These are phyloP conservation scores for Sebastiscus albofasciatus DNA, from an alignment of 2,797 vertebrate species.

Conservation along the genomic window DNA sequence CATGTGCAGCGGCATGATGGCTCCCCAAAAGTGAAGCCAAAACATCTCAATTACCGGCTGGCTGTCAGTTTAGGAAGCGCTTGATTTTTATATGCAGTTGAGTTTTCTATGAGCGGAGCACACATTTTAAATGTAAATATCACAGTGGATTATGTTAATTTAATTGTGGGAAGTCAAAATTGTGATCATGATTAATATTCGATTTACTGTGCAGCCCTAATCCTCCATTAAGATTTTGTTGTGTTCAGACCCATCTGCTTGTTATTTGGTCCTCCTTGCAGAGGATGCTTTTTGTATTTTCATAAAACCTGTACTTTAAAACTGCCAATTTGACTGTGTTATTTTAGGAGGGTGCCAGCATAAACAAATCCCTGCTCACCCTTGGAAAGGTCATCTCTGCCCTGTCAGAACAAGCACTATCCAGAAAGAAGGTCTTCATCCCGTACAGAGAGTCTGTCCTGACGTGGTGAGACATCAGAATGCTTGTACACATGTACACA, in stretches of 20 bases:
- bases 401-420: constrained; percentile 89
- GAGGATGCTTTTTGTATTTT: neutral
- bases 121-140: no score
- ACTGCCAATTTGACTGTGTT: neutral
- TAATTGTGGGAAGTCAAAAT: no score
- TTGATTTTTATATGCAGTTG: no score
- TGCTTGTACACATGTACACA: neutral
- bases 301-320: neutral
- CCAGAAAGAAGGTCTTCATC: constrained; percentile 87
- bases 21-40: no score
- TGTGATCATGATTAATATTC: no score
- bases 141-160: no score
- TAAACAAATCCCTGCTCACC: constrained; percentile 96
- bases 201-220: no score
- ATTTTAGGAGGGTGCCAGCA: constrained; percentile 92
- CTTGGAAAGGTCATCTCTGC: constrained; percentile 96
- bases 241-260: neutral
- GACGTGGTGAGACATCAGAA: constrained; percentile 87
- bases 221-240: neutral
- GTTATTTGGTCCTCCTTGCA: neutral
- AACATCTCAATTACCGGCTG: no score
- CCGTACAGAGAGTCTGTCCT: constrained; percentile 97
- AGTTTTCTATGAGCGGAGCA: no score
- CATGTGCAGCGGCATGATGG: no score
- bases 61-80: no score